Base-by-base conservation (phyloP, 2,113 vertebrate genomes). In the Bambusicola thoracicus region DNA sequence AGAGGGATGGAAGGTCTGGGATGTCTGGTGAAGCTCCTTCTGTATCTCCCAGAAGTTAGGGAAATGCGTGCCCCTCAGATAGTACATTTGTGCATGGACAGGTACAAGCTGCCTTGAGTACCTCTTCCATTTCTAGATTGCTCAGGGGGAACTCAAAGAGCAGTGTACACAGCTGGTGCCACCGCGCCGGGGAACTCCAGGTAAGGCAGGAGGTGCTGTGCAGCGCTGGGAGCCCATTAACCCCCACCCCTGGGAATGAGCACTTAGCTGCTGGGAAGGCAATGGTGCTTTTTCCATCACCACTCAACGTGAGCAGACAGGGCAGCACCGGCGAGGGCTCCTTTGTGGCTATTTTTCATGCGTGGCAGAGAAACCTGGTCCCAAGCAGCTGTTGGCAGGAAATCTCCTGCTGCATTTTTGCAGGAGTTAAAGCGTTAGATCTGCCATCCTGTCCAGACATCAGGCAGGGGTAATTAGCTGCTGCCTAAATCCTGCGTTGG, bases 21-120 rank as follows among this genome's bases (percentile, higher is more conserved):
- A 43, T 65, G 55, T 20, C 12, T 13, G 61, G 9, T 41, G 51
- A 78, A 21, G 13, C 16, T 43, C 36, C 25, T 40, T 29, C 44
- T 12, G 63, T 11, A 4, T 53, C 68, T 73, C 75, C 9, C 63
- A 69, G 55, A 41, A 81, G 40, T 38, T 40, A 13, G 1, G 15
- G 79, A 65, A 76, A 25, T 1, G 2, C 8, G 8, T 0, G 36
- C 40, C 44, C 38, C 36, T n/a, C 49, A 6, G 74, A 44, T 34
- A 6, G 25, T 0, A n/a, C 51, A 38, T 0, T 13, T 80, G 73
- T 38, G 56, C 30, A 43, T 3, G 13, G 29, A 56, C 30, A 32
- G 44, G 22, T 20, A 13, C 0, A 0, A 78, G 43, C 38, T 65
- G 62, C 70, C 25, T 24, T 18, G 51, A 38, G 44, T 21, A 32